Conservation (phyloP, 2,888 invertebrate genomes). For the Eumacrocentrus americanus region DNA sequence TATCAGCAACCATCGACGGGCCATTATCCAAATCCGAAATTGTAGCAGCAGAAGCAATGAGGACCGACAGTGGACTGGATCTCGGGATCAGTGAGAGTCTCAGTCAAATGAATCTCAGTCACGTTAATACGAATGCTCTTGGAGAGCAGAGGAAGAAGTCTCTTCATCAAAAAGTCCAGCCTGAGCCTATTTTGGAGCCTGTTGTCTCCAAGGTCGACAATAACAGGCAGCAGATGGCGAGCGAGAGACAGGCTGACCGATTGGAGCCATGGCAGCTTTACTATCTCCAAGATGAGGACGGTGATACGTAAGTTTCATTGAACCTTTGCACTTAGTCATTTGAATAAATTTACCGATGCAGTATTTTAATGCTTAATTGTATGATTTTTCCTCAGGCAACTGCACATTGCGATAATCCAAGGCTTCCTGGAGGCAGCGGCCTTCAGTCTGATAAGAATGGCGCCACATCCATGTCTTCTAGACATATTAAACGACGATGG, state of each 20-base stretch:
- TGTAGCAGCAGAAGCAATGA: constrained; percentile 57
- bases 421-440: constrained; percentile 76
- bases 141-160: constrained; percentile 17
- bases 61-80: constrained; percentile 73
- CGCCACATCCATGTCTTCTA: constrained; percentile 77
- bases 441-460: constrained; percentile 75
- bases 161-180: constrained; percentile 39
- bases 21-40: neutral
- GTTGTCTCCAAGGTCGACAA: constrained; percentile 35
- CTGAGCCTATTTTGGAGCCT: constrained; percentile 43
- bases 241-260: constrained; percentile 48
- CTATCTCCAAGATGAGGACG: constrained; percentile 81
- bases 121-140: constrained; percentile 54
- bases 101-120: constrained; percentile 66
- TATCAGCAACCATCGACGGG: neutral
- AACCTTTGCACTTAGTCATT: constrained; percentile 5
- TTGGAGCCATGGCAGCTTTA: constrained; percentile 74
- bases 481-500: constrained; percentile 82
- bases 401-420: constrained; percentile 85
- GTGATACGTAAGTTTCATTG: constrained; percentile 80
- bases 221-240: neutral
- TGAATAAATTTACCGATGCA: neutral
- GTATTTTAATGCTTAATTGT: neutral
- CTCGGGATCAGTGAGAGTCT: constrained; percentile 69
- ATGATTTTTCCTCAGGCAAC: constrained; percentile 66